Base-by-base conservation (phyloP, 1,140 invertebrate genomes). In the Magallana ariakensis region DNA sequence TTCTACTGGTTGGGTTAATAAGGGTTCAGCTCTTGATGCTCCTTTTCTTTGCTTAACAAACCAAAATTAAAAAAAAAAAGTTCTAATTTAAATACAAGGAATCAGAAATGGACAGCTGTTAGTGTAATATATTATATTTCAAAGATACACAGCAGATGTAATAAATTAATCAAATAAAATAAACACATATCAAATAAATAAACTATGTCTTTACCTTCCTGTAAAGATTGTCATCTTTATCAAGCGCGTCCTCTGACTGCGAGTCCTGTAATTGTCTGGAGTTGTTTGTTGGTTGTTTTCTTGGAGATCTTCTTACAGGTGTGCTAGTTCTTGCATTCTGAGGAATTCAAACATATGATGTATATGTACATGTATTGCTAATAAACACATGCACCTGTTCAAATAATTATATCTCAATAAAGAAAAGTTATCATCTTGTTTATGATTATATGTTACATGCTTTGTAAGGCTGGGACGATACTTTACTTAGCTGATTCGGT, bases 1-100 rank as follows among this genome's bases (percentile, higher is more conserved):
- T 26, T 46, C 7, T 11, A 70, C n/a, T 70, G 62, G 62, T 70
- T 9, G 16, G 19, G 62, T 70, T 22, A 22, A 70, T 70, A 22
- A 8, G n/a, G 62, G 62, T 70, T 70, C 62, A 6, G 19, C 16
- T 70, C n/a, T 70, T 70, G 62, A 70, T n/a, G 62, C 19, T 70
- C 62, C 62, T 70, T 70, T 70, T 26, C n/a, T 70, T 22, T 70
- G 62, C 62, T 70, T 70, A 60, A 60, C 58, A 60, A 60, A 60
- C 58, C 15, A 60, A 60, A 60, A 60, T 60, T 15, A 60, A 60
- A 60, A 60, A 16, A 13, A n/a, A 10, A 60, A 13, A 60, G 15
- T 16, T 13, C 11, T 16, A 60, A n/a, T 60, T 16, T n/a, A 60
- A 13, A 60, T 60, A 15, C 15, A 60, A 60, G 58, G 11, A 60